phyloP scores from a whole-genome alignment of 2,888 invertebrate species.

The Stenotaenia linearis region DNA sequence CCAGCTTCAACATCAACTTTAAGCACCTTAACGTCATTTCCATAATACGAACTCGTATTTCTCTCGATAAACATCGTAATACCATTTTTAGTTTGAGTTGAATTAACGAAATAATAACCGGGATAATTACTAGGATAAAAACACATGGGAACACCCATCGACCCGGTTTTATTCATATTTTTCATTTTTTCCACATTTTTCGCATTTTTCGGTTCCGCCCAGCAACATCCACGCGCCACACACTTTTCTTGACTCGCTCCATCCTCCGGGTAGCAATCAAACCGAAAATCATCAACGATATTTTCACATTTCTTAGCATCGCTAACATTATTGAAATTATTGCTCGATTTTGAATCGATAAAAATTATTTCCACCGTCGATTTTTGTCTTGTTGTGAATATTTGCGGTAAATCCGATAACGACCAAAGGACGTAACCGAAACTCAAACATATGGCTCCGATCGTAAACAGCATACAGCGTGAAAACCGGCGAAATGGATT shows the following conservation, averaged over 20 bases:
- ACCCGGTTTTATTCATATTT: no score
- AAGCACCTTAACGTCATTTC: slow-evolving; percentile 58
- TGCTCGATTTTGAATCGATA: no score
- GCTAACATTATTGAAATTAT: neutral
- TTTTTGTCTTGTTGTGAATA: no score
- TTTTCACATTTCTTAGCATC: slow-evolving; percentile 42
- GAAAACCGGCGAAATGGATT: no score
- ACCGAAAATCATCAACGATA: slow-evolving; percentile 49
- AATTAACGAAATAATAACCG: slow-evolving; percentile 60
- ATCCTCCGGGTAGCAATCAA: slow-evolving; percentile 66
- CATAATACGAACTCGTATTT: slow-evolving; percentile 58
- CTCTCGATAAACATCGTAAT: slow-evolving; percentile 56
- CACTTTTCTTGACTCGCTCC: slow-evolving; percentile 55
- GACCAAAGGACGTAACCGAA: no score
- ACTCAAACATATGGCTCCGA: no score
- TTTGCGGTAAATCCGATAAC: no score
- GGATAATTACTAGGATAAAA: slow-evolving; percentile 64
- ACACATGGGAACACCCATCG: slow-evolving; percentile 60
- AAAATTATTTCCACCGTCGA: no score
- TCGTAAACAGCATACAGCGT: no score
- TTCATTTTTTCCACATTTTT: neutral
- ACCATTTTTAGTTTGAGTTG: slow-evolving; percentile 58
- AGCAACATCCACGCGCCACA: slow-evolving; percentile 64
- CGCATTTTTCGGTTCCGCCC: slow-evolving; percentile 48
- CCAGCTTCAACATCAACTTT: slow-evolving; percentile 59